These are phyloP conservation scores for Agrilus mali DNA, from an alignment of 2,888 invertebrate species.

Conservation along the genomic window DNA sequence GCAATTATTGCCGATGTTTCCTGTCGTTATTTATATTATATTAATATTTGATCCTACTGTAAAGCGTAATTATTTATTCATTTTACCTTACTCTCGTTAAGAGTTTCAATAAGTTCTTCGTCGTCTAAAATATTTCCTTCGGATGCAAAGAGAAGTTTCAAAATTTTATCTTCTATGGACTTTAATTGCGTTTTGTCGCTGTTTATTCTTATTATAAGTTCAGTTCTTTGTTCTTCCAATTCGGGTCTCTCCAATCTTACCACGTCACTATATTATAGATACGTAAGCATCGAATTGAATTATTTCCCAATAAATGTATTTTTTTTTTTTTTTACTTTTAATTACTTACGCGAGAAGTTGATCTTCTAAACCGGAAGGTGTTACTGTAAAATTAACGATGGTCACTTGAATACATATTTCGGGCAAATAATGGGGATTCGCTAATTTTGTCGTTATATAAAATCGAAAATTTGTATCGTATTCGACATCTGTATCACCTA, in stretches of 20 bases:
- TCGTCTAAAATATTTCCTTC: slow-evolving; percentile 89
- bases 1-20: slow-evolving; percentile 86
- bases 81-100: slow-evolving; percentile 71
- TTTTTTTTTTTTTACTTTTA: neutral
- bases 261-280: slow-evolving; percentile 47
- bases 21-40: slow-evolving; percentile 30
- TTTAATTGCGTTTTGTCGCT: slow-evolving; percentile 73
- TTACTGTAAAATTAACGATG: slow-evolving; percentile 86
- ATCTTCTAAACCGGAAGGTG: slow-evolving; percentile 79
- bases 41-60: no score
- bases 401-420: slow-evolving; percentile 89
- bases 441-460: slow-evolving; percentile 82
- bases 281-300: neutral
- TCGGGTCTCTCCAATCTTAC: slow-evolving; percentile 86
- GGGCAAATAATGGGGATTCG: slow-evolving; percentile 89
- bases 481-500: slow-evolving; percentile 83
- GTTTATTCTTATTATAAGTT: slow-evolving; percentile 75
- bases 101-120: slow-evolving; percentile 81
- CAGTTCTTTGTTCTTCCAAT: slow-evolving; percentile 67
- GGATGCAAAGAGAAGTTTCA: slow-evolving; percentile 67
- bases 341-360: slow-evolving; percentile 75
- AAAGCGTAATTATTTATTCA: no score
- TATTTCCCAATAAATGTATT: no score
- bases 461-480: slow-evolving; percentile 76
- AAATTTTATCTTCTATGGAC: slow-evolving; percentile 80